phyloP scores from a whole-genome alignment of 2,888 invertebrate species.

The Diaprepes abbreviatus region DNA sequence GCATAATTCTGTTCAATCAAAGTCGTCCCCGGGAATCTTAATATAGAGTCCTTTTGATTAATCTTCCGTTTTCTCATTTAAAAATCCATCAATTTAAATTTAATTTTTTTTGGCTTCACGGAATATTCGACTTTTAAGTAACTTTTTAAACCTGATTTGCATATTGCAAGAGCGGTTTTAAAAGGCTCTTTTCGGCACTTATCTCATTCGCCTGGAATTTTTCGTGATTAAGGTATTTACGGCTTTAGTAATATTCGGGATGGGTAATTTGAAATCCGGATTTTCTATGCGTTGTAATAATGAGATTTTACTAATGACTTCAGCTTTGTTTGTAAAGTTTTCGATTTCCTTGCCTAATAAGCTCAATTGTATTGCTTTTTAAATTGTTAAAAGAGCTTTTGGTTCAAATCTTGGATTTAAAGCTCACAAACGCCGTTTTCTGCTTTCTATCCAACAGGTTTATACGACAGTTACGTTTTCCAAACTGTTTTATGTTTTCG shows the following conservation, averaged over 20 bases:
- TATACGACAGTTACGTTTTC: too few species aligned
- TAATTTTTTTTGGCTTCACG: constrained; percentile 31
- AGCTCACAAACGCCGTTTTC: too few species aligned
- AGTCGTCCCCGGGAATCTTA: background rate
- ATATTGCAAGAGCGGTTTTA: constrained; percentile 37
- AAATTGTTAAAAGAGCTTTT: too few species aligned
- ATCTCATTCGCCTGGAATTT: constrained; percentile 24
- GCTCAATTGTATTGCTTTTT: background rate
- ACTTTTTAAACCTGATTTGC: constrained; percentile 41
- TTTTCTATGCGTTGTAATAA: background rate
- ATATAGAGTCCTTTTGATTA: constrained; percentile 12
- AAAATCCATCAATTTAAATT: constrained; percentile 32
- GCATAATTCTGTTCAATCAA: constrained; percentile 1
- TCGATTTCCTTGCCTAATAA: background rate
- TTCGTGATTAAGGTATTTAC: constrained; percentile 36
- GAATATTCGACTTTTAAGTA: constrained; percentile 40
- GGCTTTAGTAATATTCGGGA: constrained; percentile 31
- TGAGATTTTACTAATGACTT: background rate
- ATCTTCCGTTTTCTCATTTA: constrained; percentile 27
- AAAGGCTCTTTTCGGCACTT: constrained; percentile 33
- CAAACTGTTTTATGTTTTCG: too few species aligned
- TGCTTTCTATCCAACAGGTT: too few species aligned
- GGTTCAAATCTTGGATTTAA: too few species aligned
- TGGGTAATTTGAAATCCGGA: constrained; percentile 20
- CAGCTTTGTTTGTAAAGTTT: background rate